phyloP scores from a whole-genome alignment of 2,113 vertebrate species.

The Lasiurus borealis region DNA sequence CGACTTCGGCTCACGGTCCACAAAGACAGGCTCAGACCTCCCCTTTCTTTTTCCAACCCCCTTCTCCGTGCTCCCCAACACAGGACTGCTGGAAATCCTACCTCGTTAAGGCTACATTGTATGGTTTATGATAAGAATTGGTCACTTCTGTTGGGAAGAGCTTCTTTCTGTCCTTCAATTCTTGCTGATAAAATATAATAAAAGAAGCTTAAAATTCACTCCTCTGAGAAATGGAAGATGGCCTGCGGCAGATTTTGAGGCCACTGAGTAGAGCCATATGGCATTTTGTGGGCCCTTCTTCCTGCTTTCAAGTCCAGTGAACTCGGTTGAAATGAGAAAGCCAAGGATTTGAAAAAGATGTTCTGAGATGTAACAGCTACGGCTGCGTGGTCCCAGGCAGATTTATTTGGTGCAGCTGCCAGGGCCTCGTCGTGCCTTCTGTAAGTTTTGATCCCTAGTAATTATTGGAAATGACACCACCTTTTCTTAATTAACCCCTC shows the following conservation, averaged over 20 bases:
- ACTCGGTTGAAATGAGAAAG: neutral
- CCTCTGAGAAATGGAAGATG: neutral
- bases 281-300: neutral
- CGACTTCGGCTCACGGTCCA: fast-evolving
- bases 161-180: neutral
- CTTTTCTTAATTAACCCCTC: slow-evolving; percentile 74
- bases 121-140: neutral
- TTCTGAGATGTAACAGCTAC: slow-evolving; percentile 25
- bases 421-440: neutral
- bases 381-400: neutral
- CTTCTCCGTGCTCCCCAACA: neutral
- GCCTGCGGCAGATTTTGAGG: fast-evolving
- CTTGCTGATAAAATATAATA: neutral
- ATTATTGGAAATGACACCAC: slow-evolving; percentile 72
- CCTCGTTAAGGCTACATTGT: neutral
- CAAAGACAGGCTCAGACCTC: neutral
- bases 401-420: slow-evolving; percentile 6
- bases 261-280: too few species aligned
- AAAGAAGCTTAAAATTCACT: neutral
- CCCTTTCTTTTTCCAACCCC: neutral
- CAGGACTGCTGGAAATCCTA: neutral
- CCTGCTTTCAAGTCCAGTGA: neutral
- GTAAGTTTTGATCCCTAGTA: slow-evolving; percentile 55
- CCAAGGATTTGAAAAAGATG: slow-evolving; percentile 29
- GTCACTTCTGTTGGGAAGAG: neutral